Conservation (phyloP, 2,888 invertebrate species). For the Chelonus formosanus region DNA sequence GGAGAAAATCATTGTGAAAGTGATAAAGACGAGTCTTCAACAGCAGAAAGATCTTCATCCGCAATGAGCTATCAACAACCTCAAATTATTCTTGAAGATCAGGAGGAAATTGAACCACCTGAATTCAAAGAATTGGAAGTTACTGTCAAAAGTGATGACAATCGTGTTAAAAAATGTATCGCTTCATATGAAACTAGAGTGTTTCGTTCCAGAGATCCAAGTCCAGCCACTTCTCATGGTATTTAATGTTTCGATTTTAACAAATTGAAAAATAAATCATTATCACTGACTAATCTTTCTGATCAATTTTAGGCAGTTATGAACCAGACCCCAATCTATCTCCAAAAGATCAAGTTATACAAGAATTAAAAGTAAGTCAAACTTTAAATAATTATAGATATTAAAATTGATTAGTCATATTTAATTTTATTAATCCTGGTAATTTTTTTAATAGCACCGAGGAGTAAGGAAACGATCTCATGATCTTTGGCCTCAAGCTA, state of each 20-base stretch:
- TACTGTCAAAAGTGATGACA: constrained; percentile 57
- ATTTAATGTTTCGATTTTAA: constrained; percentile 10
- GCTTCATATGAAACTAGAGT: constrained; percentile 61
- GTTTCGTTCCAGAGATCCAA: constrained; percentile 52
- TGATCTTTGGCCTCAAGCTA: constrained; percentile 70
- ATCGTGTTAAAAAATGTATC: constrained; percentile 59
- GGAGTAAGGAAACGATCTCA: constrained; percentile 57
- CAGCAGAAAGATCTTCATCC: constrained; percentile 39
- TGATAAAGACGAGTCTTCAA: constrained; percentile 40
- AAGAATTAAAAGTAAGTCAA: constrained; percentile 59
- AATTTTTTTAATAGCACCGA: constrained; percentile 50
- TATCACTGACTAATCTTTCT: background rate
- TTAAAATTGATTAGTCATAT: too few species aligned
- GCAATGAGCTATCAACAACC: constrained; percentile 43
- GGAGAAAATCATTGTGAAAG: constrained; percentile 39
- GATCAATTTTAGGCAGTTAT: constrained; percentile 57
- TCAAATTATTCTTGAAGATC: constrained; percentile 47
- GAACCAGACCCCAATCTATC: constrained; percentile 61
- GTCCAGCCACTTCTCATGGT: constrained; percentile 59
- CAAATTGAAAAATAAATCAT: background rate
- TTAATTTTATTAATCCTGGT: too few species aligned
- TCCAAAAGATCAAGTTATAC: constrained; percentile 62
- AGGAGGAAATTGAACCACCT: constrained; percentile 48
- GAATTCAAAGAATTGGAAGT: constrained; percentile 56
- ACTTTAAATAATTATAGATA: background rate